These are phyloP conservation scores for Lycodopsis pacificus DNA, from an alignment of 2,797 vertebrate species.

Conservation along the genomic window DNA sequence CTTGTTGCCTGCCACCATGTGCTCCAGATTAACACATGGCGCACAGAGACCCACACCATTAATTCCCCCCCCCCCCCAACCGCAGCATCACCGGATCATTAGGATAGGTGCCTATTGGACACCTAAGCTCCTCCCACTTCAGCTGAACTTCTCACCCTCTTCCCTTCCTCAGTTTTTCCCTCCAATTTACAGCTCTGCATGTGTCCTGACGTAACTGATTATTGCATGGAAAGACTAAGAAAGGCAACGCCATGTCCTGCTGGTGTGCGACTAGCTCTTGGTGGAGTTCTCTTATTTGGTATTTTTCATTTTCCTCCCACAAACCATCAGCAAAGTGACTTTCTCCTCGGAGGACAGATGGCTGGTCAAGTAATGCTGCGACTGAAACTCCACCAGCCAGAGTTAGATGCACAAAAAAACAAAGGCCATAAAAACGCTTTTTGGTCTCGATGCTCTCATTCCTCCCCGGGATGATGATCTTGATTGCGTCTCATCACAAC, in stretches of 20 bases:
- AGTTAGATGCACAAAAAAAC: conserved; percentile 42
- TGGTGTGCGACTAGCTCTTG: conserved; percentile 35
- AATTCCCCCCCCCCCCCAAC: conserved; percentile 21
- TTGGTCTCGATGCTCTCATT: conserved; percentile 52
- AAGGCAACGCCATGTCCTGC: conserved; percentile 50
- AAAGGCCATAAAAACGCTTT: conserved; percentile 47
- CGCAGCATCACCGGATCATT: conserved; percentile 33
- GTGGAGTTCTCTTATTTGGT: conserved; percentile 54
- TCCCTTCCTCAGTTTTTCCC: conserved; percentile 33
- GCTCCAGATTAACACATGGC: conserved; percentile 65
- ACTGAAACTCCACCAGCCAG: conserved; percentile 29
- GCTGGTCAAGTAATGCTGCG: conserved; percentile 42
- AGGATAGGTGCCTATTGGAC: conserved; percentile 38
- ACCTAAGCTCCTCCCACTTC: conserved; percentile 43
- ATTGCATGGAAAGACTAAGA: conserved; percentile 63
- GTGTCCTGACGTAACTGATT: conserved; percentile 64
- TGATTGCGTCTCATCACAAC: conserved; percentile 67
- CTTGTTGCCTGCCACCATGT: conserved; percentile 56
- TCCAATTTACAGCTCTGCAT: conserved; percentile 48
- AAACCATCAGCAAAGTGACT: conserved; percentile 51
- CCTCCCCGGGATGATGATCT: conserved; percentile 55
- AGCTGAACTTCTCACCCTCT: conserved; percentile 59
- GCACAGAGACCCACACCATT: conserved; percentile 41
- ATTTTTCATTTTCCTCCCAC: conserved; percentile 42
- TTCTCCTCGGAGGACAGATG: conserved; percentile 45